Percentiles rank a stretch among this genome's conserved stretches.
phyloP scores from a whole-genome alignment of 2,797 vertebrate species.

The Schizothorax lantsangensis region DNA sequence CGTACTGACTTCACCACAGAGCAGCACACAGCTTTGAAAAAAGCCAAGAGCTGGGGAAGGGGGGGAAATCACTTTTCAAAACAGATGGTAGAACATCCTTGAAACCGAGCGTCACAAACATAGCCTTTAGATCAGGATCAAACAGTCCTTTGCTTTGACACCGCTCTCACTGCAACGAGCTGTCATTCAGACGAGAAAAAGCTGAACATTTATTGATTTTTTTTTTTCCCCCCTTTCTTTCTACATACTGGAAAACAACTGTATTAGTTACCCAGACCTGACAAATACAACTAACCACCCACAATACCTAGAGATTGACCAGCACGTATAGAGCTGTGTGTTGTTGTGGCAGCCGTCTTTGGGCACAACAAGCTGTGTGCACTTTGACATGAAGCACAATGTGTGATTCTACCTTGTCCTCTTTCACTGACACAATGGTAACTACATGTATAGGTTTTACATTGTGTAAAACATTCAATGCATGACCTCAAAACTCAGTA shows the following conservation, averaged over 20 bases:
- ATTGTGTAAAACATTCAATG: neutral
- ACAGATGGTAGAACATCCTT: conserved; percentile 57
- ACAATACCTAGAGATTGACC: neutral
- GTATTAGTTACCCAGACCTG: neutral
- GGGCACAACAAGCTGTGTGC: neutral
- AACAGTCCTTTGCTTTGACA: conserved; percentile 36
- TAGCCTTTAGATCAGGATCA: conserved; percentile 44
- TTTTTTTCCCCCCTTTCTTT: neutral
- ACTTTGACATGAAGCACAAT: no score
- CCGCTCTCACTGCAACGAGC: conserved; percentile 2
- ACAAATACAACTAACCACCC: conserved; percentile 1
- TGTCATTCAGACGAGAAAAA: conserved; percentile 40
- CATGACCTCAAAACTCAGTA: neutral
- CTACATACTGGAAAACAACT: neutral
- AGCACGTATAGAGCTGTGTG: neutral
- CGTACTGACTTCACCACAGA: conserved; percentile 55
- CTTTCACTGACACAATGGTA: neutral
- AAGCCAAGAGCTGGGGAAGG: conserved; percentile 42
- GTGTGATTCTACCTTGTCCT: no score
- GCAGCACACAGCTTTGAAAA: conserved; percentile 39
- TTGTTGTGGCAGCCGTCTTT: neutral
- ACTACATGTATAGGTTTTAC: neutral
- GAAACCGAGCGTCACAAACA: conserved; percentile 38
- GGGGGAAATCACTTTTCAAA: conserved; percentile 47
- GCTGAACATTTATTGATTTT: neutral